phyloP scores from a whole-genome alignment of 1,140 invertebrate genomes.

The Cataglyphis hispanica region DNA sequence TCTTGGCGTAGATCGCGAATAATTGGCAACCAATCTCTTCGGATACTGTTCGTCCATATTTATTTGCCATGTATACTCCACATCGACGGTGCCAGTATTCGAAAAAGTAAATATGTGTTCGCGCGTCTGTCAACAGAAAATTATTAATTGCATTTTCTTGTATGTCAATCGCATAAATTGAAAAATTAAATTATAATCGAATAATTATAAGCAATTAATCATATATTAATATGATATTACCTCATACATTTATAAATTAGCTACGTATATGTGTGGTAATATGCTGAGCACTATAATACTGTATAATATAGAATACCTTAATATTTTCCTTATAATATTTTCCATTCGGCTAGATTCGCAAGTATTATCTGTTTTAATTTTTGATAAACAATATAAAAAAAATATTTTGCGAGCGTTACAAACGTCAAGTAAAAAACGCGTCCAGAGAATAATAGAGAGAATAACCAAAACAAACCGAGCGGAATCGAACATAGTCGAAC shows the following conservation, averaged over 20 bases:
- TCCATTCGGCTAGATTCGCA: too few species aligned
- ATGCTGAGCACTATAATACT: too few species aligned
- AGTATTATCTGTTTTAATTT: too few species aligned
- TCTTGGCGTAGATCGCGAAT: conserved; percentile 9
- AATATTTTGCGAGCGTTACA: not conserved
- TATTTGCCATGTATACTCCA: conserved; percentile 76
- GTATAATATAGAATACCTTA: not conserved
- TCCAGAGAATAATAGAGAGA: not conserved
- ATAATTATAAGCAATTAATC: not conserved
- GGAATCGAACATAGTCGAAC: not conserved
- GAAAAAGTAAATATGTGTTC: conserved; percentile 66
- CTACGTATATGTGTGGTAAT: not conserved
- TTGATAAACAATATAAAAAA: too few species aligned
- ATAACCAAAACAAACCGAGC: not conserved
- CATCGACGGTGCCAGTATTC: conserved; percentile 74
- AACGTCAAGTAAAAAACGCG: not conserved
- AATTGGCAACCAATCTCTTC: conserved; percentile 17
- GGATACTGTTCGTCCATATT: conserved; percentile 77
- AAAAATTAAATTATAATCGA: not conserved
- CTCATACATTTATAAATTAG: not conserved
- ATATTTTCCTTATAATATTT: too few species aligned
- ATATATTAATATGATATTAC: not conserved
- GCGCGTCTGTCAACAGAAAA: conserved; percentile 62
- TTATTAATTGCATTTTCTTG: not conserved
- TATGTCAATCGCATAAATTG: not conserved